These are phyloP conservation scores for Diplolepis rosae DNA, from an alignment of 2,888 invertebrate genomes.

Conservation along the genomic window DNA sequence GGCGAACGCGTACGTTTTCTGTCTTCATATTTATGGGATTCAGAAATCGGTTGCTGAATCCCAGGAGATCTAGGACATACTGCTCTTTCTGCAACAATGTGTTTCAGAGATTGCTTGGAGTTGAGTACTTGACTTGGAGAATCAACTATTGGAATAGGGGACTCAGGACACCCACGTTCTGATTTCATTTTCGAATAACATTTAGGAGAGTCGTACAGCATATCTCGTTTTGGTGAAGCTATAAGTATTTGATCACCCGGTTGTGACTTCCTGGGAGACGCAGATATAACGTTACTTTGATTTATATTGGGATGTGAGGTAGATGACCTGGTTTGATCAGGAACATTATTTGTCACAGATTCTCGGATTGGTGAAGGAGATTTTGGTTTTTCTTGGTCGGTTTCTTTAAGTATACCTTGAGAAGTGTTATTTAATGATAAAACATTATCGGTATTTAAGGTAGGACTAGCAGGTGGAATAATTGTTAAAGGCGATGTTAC, in stretches of 20 bases:
- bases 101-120: constrained; percentile 42
- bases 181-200: constrained; percentile 48
- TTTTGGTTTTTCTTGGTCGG: constrained; percentile 27
- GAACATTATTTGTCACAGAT: background rate
- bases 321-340: constrained; percentile 6
- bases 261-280: constrained; percentile 64
- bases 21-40: background rate
- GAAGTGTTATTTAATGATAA: constrained; percentile 28
- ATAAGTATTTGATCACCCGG: constrained; percentile 68
- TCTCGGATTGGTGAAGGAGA: constrained; percentile 26
- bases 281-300: constrained; percentile 65
- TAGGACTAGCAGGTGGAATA: constrained; percentile 38
- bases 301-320: constrained; percentile 34
- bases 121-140: constrained; percentile 54
- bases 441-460: constrained; percentile 20
- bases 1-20: background rate
- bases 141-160: constrained; percentile 63
- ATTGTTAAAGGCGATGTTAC: constrained; percentile 54
- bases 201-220: constrained; percentile 53
- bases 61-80: constrained; percentile 41
- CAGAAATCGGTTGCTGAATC: background rate
- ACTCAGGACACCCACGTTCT: constrained; percentile 53
- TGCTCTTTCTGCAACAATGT: constrained; percentile 41
- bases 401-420: constrained; percentile 34
- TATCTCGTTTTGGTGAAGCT: constrained; percentile 67